These are phyloP conservation scores for Tarsius wallacei DNA, from an alignment of 2,797 vertebrate species.

Conservation along the genomic window DNA sequence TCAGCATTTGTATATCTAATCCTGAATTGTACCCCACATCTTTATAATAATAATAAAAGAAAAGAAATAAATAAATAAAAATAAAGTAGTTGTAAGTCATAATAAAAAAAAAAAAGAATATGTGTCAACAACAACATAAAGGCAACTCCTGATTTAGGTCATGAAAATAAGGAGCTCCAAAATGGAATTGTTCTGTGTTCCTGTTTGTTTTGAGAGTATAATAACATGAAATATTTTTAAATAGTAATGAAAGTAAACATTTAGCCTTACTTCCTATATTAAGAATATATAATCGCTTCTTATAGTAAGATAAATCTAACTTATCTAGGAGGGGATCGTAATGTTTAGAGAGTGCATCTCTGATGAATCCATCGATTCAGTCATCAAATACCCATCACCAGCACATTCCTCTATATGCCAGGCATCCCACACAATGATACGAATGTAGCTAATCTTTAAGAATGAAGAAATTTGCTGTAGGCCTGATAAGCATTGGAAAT, in stretches of 20 bases:
- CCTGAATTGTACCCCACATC: too few species aligned
- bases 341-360: background rate
- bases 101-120: too few species aligned
- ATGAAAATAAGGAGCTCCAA: constrained; percentile 22
- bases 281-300: background rate
- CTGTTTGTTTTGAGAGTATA: constrained; percentile 38
- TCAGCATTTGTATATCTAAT: too few species aligned
- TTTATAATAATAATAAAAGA: too few species aligned
- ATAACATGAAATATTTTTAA: background rate
- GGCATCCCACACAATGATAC: rapidly evolving
- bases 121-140: background rate
- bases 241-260: background rate
- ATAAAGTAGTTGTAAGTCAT: too few species aligned
- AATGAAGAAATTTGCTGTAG: background rate
- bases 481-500: background rate
- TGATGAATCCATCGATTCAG: background rate
- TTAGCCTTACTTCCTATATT: too few species aligned
- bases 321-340: background rate
- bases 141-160: background rate
- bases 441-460: background rate
- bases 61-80: too few species aligned
- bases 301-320: background rate
- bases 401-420: background rate
- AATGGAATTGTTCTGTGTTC: background rate
- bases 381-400: background rate